A percentile compares a stretch with the other conserved stretches of the same genome.
These are phyloP conservation scores for Patella pellucida DNA, from an alignment of 2,888 invertebrate genomes.

Conservation along the genomic window DNA sequence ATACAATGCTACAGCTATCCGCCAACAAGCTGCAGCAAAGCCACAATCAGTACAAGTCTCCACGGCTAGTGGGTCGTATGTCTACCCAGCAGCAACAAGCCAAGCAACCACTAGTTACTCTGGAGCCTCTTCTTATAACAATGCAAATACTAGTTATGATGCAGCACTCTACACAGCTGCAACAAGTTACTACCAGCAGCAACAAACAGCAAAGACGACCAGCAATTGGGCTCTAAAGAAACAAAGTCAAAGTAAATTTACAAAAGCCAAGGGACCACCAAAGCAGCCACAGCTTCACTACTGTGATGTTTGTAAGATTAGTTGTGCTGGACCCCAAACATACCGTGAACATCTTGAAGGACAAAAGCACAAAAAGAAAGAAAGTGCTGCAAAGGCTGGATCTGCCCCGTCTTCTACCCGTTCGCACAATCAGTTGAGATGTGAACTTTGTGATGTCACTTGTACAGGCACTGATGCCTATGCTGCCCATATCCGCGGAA, in stretches of 20 bases:
- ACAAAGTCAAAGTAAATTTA: constrained; percentile 42
- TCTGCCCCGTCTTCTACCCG: constrained; percentile 53
- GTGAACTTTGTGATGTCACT: constrained; percentile 97
- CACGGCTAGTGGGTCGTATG: constrained; percentile 60
- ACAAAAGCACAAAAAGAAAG: constrained; percentile 99
- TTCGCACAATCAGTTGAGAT: constrained; percentile 82
- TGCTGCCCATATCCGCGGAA: constrained; percentile 96
- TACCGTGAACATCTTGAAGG: constrained; percentile 98
- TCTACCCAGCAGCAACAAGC: constrained; percentile 57
- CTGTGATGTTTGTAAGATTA: constrained; percentile 99
- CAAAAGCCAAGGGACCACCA: constrained; percentile 73
- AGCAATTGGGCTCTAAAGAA: constrained; percentile 76
- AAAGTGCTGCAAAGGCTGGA: constrained; percentile 82
- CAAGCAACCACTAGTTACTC: constrained; percentile 56
- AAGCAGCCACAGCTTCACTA: constrained; percentile 81
- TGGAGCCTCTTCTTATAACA: constrained; percentile 21
- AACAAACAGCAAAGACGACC: constrained; percentile 74
- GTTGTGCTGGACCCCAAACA: constrained; percentile 93
- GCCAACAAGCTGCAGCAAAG: constrained; percentile 57
- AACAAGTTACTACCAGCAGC: constrained; percentile 92
- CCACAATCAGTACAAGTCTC: constrained; percentile 58
- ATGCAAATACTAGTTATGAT: constrained; percentile 81
- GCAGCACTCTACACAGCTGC: constrained; percentile 96
- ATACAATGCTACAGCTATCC: constrained; percentile 50
- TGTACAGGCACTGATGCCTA: constrained; percentile 99